These are phyloP conservation scores for Pelvicachromis taeniatus DNA, from an alignment of 2,113 vertebrate genomes.

Conservation along the genomic window DNA sequence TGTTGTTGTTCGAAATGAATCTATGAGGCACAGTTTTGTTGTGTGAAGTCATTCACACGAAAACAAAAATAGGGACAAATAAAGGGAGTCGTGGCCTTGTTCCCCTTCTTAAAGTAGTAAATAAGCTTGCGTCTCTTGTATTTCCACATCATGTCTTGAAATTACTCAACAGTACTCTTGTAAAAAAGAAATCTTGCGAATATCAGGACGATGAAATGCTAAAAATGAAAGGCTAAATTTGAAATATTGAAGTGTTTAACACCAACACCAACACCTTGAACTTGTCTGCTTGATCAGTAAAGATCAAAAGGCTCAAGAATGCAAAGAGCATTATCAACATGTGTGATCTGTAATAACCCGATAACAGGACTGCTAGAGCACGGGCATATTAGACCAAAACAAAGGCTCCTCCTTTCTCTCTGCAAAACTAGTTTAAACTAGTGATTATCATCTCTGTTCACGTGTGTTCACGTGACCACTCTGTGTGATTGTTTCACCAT, in stretches of 20 bases:
- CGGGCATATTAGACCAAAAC: fast-evolving
- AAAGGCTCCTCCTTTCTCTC: not conserved
- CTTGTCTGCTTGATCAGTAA: not conserved
- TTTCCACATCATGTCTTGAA: not conserved
- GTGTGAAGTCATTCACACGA: fast-evolving
- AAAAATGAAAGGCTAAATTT: not conserved
- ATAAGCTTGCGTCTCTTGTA: not conserved
- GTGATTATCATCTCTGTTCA: not conserved
- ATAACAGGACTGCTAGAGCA: not conserved
- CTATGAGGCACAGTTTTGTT: not conserved
- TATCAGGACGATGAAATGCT: not conserved
- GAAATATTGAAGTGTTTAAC: not conserved
- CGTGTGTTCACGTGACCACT: not conserved
- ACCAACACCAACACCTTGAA: not conserved
- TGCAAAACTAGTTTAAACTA: not conserved
- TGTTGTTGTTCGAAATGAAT: not conserved
- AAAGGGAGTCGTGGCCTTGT: not conserved
- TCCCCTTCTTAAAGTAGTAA: not conserved
- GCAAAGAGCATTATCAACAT: not conserved
- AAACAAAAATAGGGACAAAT: not conserved
- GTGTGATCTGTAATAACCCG: not conserved
- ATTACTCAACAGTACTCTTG: not conserved
- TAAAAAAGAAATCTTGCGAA: not conserved
- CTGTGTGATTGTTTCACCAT: not conserved
- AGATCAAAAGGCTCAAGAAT: not conserved